Base-by-base conservation (phyloP, 2,797 vertebrate genomes). In the Helostoma temminkii region DNA sequence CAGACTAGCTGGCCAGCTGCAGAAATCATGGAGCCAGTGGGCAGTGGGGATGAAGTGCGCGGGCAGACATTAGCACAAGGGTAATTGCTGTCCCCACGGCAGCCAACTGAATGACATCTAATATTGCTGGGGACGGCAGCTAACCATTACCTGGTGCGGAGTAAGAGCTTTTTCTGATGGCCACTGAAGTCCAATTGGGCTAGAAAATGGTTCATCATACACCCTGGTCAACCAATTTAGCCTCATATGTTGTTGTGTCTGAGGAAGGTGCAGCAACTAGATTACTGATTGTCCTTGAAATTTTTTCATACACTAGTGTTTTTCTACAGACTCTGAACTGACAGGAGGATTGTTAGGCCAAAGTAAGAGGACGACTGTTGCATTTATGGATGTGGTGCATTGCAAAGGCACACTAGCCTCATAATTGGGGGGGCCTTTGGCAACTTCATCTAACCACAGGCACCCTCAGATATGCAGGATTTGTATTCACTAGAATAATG, bases 181-280 rank as follows among this genome's bases (percentile, higher is more conserved):
- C 60, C 71, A 56, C 73, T 80, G 65, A 86, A 84, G 84, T 84
- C 78, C 89, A 91, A 87, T 91, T 83, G 88, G 78, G 79, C 84
- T 87, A 5, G 73, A 90, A 93, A 92, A 91, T 88, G 84, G 81
- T 87, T 90, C 88, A 87, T 92, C 89, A 89, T 83, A 78, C 70
- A 86, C 50, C 70, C 67, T 12, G 14, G 75, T 80, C 66, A 39
- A 74, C 83, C 87, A 88, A 86, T 90, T 86, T 83, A 85, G 74
- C 74, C 85, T 55, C 66, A 74, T 67, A 28, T 83, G 76, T 77
- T 68, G 71, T 67, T 76, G 78, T 72, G 83, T 81, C 81, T 85
- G 71, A 74, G 71, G 82, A 88, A 85, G 59, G 67, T 67, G 63
- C 9, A 18, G 63, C 69, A 66, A 71, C 65, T 78, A 34, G 70